Base-by-base conservation (phyloP, 2,113 vertebrate genomes). In the Heterochromis multidens region DNA sequence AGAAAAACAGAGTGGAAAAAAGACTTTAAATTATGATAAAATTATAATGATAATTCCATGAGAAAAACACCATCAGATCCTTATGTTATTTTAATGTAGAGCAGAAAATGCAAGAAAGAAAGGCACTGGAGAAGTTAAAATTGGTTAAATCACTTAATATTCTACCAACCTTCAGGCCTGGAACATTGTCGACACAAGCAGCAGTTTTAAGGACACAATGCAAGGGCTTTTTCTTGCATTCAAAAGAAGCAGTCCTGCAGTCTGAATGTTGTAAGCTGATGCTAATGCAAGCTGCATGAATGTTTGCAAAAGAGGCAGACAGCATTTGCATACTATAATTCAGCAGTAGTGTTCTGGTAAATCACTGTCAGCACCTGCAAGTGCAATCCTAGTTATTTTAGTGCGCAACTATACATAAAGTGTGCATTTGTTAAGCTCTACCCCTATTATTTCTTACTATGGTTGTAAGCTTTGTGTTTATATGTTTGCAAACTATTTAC, bases 221-320 rank as follows among this genome's bases (percentile, higher is more conserved):
- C 90, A 90, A 91, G 82, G 77, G 63, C 29, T 5, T 17, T 19
- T 37, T 91, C 87, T 92, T 94, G 93, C 91, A 93, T 93, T 91
- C 57, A 80, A 72, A 54, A 77, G 49, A 85, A 88, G 89, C 77
- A 80, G 57, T 54, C 78, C 79, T 83, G 46, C 79, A 27, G 63
- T 88, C 67, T 49, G 72, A 81, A 82, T 83, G 60, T 78, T 84
- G 31, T 54, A 29, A 65, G 49, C 25, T 80, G 80, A 92, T 93
- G 89, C 90, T 95, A 93, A 95, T 91, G 92, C 94, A 93, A 92
- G 94, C 67, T 90, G 82, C 87, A 88, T 58, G 81, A 43, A 31
- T 14, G 6, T 16, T 16, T 40, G 16, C 13, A 35, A 23, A 29
- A 7, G 17, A 52, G 49, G n/a, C n/a, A n/a, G n/a, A 40, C 37